Evolutionary conservation across 2,888 invertebrate species (phyloP).

Genomic region (Drosophila neonasuta): DNA sequence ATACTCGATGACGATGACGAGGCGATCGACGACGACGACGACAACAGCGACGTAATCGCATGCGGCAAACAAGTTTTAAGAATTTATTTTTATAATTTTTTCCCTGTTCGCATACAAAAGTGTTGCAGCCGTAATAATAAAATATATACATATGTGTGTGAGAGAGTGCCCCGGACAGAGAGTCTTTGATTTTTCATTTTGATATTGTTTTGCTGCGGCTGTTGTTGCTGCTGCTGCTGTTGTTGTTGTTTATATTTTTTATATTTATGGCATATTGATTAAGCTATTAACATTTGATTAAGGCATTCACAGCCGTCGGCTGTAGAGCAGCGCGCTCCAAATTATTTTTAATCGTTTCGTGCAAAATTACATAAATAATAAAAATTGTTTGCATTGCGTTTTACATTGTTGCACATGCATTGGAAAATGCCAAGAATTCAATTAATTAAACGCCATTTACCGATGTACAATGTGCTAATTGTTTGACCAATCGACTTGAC

Average conservation of each 20-base stretch:
- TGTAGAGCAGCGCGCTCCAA: conserved; percentile 61
- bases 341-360: conserved; percentile 51
- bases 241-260: conserved; percentile 31
- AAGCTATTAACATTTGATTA: conserved; percentile 76
- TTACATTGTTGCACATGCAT: conserved; percentile 29
- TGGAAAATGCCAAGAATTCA: conserved; percentile 59
- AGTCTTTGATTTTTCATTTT: conserved; percentile 49
- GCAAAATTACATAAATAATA: conserved; percentile 52
- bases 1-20: conserved; percentile 66
- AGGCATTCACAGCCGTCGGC: conserved; percentile 68
- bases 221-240: conserved; percentile 11
- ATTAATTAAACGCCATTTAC: conserved; percentile 63
- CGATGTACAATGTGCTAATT: conserved; percentile 54
- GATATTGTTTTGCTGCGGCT: conserved; percentile 29
- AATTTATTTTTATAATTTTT: conserved; percentile 71
- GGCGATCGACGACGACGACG: conserved; percentile 56
- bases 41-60: conserved; percentile 67
- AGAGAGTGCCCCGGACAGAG: conserved; percentile 43
- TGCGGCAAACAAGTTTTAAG: conserved; percentile 74
- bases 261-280: conserved; percentile 78
- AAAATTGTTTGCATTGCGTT: conserved; percentile 58
- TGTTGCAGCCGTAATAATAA: conserved; percentile 67
- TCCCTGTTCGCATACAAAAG: conserved; percentile 62
- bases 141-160: conserved; percentile 18
- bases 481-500: conserved; percentile 11